Conservation (phyloP, 53 echinoderm and acorn worm genomes). For the Hippasteria phrygiana region DNA sequence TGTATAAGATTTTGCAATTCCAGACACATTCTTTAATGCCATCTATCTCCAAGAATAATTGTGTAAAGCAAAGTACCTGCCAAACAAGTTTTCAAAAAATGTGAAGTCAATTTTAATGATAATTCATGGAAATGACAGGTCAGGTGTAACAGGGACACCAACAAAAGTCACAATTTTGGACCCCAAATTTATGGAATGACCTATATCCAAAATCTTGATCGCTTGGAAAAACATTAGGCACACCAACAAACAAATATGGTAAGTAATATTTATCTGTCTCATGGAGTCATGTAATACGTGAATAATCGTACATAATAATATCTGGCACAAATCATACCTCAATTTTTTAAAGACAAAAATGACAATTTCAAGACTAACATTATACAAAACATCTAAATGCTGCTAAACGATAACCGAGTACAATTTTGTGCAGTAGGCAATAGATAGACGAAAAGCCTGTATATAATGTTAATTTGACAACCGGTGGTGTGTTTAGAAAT, state of each 20-base stretch:
- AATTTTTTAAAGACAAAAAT: constrained; percentile 47
- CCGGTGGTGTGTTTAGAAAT: not conserved
- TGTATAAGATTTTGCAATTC: no score
- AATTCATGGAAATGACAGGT: no score
- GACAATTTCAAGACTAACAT: constrained; percentile 52
- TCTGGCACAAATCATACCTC: constrained; percentile 65
- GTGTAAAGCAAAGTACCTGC: no score
- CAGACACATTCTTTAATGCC: no score
- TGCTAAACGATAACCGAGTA: constrained; percentile 19
- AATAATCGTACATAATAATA: constrained; percentile 67
- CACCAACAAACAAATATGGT: not conserved
- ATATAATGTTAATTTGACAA: not conserved
- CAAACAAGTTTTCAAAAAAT: no score
- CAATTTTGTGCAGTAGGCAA: constrained; percentile 14
- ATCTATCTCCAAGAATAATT: no score
- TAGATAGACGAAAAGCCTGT: constrained; percentile 19
- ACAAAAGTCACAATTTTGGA: no score
- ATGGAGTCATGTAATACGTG: constrained; percentile 52
- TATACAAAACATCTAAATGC: constrained; percentile 57
- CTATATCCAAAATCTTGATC: no score
- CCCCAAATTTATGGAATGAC: no score
- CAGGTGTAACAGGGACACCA: no score
- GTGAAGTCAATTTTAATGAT: no score
- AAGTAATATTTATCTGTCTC: constrained; percentile 18
- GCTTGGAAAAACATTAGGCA: no score